phyloP scores from a whole-genome alignment of 1,140 invertebrate genomes.

The Halyomorpha halys region DNA sequence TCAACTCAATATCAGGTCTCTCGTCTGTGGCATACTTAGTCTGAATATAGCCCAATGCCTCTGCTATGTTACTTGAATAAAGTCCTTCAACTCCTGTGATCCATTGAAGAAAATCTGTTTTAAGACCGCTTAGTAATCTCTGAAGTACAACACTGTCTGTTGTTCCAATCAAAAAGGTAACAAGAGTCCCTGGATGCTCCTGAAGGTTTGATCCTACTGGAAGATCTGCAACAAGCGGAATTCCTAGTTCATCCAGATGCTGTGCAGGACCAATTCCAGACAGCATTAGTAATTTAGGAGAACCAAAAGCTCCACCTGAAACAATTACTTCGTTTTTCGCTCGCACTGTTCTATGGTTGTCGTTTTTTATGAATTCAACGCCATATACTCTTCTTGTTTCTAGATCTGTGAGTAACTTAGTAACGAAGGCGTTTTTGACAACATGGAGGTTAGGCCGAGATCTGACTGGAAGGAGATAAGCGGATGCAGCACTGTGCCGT shows the following conservation, averaged over 20 bases:
- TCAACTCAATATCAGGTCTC: conserved; percentile 36
- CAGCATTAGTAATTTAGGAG: conserved; percentile 54
- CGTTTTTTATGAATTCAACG: conserved; percentile 42
- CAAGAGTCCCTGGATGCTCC: conserved; percentile 54
- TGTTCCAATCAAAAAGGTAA: conserved; percentile 45
- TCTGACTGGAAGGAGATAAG: conserved; percentile 44
- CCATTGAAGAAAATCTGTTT: conserved; percentile 38
- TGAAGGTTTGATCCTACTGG: conserved; percentile 68
- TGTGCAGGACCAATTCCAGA: conserved; percentile 59
- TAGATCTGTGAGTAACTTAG: conserved; percentile 34
- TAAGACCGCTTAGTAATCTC: conserved; percentile 61
- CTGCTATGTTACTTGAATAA: conserved; percentile 37
- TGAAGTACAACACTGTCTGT: conserved; percentile 68
- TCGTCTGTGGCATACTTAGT: conserved; percentile 32
- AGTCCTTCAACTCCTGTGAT: conserved; percentile 29
- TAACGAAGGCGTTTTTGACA: conserved; percentile 42
- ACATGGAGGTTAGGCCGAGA: conserved; percentile 45
- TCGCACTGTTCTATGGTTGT: conserved; percentile 34
- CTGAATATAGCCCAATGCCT: conserved; percentile 21
- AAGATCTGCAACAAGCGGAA: conserved; percentile 52
- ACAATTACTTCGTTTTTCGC: conserved; percentile 48
- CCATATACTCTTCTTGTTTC: conserved; percentile 45
- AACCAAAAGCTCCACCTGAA: conserved; percentile 49
- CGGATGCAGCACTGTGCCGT: conserved; percentile 42
- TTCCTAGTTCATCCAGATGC: conserved; percentile 54